Percentiles rank a stretch among this genome's conserved stretches.
Conservation (phyloP, 2,888 invertebrate genomes). For the Lumbricus terrestris region DNA sequence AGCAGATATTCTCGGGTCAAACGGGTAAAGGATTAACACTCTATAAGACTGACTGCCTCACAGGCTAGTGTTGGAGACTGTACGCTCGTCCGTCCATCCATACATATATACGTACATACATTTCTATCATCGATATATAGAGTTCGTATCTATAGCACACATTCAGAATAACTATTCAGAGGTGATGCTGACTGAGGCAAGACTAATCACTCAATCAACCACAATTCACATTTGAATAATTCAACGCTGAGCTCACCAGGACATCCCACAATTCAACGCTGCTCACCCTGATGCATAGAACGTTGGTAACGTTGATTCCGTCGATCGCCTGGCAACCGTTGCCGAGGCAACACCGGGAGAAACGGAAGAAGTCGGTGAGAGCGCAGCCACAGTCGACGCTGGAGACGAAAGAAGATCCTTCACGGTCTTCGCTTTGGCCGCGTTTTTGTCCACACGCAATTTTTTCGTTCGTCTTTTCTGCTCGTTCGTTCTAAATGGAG, state of each 20-base stretch:
- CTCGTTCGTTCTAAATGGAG: background rate
- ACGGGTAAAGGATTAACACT: too few species aligned
- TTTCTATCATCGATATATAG: too few species aligned
- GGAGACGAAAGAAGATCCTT: slow-evolving; percentile 25
- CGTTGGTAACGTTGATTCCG: background rate
- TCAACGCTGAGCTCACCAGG: background rate
- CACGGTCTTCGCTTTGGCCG: slow-evolving; percentile 28
- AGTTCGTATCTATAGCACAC: too few species aligned
- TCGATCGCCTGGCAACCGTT: background rate
- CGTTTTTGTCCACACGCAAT: background rate
- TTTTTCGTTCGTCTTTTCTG: slow-evolving; percentile 32
- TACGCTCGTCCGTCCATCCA: too few species aligned
- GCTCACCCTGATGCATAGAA: slow-evolving; percentile 12
- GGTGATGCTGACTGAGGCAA: too few species aligned
- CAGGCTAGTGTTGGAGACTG: too few species aligned
- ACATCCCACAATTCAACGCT: background rate
- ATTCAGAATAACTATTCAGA: too few species aligned
- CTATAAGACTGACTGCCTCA: too few species aligned
- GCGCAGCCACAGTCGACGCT: background rate
- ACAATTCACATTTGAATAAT: background rate
- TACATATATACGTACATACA: too few species aligned
- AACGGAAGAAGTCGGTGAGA: background rate
- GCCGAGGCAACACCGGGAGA: background rate
- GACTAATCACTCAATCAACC: background rate
- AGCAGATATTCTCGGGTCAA: too few species aligned